Conservation (phyloP, 2,113 vertebrate species). For the Xenopus borealis region DNA sequence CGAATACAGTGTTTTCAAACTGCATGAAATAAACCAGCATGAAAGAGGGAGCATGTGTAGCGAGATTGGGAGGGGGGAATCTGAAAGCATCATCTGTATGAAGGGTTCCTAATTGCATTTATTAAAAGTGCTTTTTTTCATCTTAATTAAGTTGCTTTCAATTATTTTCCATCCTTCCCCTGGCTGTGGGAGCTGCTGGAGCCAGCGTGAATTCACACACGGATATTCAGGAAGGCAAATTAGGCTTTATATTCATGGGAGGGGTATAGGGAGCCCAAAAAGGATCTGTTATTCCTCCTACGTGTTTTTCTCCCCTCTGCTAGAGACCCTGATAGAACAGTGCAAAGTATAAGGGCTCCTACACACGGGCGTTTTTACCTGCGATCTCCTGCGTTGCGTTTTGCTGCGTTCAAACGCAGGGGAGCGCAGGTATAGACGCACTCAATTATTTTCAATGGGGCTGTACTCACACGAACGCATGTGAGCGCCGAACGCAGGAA, state of each 20-base stretch:
- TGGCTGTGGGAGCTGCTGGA: constrained; percentile 39
- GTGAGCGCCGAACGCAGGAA: no score
- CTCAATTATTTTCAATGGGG: no score
- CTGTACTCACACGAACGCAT: no score
- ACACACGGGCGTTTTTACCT: no score
- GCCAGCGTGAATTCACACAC: constrained; percentile 27
- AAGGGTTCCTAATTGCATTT: constrained; percentile 46
- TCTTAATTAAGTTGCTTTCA: constrained; percentile 46
- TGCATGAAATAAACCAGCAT: constrained; percentile 45
- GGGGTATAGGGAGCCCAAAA: background rate
- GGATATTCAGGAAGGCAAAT: constrained; percentile 34
- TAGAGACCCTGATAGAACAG: constrained; percentile 1
- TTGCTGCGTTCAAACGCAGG: no score
- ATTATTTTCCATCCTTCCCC: constrained; percentile 38
- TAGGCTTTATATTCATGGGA: constrained; percentile 31
- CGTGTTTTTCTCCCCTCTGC: constrained; percentile 14
- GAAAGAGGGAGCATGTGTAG: constrained; percentile 33
- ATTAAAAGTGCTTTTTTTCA: constrained; percentile 42
- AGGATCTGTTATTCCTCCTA: constrained; percentile 10
- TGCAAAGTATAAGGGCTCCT: no score
- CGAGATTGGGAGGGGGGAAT: constrained; percentile 28
- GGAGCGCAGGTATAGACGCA: no score
- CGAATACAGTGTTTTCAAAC: constrained; percentile 40
- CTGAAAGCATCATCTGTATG: constrained; percentile 40
- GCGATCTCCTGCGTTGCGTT: no score